Conservation (phyloP, 2,113 vertebrate genomes). For the Chaetodon trifascialis region DNA sequence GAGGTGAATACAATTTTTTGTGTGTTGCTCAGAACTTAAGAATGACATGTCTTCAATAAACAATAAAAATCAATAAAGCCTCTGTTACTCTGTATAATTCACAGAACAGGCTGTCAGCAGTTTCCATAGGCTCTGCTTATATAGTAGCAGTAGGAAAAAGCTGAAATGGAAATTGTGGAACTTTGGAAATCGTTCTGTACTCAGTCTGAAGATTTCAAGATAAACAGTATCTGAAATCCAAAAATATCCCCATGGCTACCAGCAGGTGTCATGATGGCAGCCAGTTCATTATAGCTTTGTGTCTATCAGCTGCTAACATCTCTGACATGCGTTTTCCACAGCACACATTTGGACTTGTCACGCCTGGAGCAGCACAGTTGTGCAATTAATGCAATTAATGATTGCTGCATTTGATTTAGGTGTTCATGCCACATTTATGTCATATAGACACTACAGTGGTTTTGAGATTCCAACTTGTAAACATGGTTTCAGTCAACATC, state of each 20-base stretch:
- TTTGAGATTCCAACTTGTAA: no score
- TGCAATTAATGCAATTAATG: not conserved
- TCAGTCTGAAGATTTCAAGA: not conserved
- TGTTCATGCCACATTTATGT: no score
- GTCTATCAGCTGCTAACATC: not conserved
- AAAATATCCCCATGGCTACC: not conserved
- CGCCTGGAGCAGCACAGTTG: not conserved
- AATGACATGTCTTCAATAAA: not conserved
- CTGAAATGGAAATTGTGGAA: not conserved
- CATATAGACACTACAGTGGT: no score
- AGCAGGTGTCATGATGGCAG: not conserved
- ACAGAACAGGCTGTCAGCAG: not conserved
- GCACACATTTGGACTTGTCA: not conserved
- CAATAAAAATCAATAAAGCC: not conserved
- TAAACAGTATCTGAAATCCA: not conserved
- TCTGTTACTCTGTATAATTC: not conserved
- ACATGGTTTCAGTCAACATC: no score
- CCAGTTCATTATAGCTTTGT: not conserved
- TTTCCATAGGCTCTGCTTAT: not conserved
- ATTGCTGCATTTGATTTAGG: not conserved
- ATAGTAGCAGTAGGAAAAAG: not conserved
- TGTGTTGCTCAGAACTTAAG: not conserved
- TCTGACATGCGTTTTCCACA: not conserved
- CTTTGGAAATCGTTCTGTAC: not conserved
- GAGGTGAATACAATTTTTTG: not conserved